These are phyloP conservation scores for Myotis findleyi DNA, from an alignment of 2,797 vertebrate genomes.

Conservation along the genomic window DNA sequence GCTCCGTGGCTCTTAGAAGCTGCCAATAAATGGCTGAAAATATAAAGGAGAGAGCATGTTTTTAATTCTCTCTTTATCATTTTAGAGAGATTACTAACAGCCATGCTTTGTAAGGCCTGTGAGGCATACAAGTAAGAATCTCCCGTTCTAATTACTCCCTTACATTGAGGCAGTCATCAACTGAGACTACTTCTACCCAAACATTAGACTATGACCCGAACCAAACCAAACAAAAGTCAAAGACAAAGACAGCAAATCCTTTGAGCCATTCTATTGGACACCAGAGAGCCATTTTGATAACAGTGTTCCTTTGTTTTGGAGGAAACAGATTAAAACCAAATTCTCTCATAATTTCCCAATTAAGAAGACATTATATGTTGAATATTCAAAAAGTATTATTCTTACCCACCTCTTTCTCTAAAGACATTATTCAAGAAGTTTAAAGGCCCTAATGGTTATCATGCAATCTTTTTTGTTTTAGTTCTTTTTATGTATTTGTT, in stretches of 20 bases:
- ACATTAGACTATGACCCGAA: neutral
- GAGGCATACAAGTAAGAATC: neutral
- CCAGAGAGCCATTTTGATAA: constrained; percentile 23
- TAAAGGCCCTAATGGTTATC: neutral
- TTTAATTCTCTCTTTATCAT: neutral
- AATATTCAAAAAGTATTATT: neutral
- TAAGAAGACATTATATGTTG: neutral
- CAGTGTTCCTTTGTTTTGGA: neutral
- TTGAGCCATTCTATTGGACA: neutral
- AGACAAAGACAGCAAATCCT: neutral
- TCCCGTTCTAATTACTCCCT: neutral
- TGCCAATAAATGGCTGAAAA: neutral
- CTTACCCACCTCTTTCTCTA: neutral
- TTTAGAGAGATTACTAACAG: constrained; percentile 2
- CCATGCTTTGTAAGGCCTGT: neutral
- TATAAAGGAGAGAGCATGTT: neutral
- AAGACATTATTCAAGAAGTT: neutral
- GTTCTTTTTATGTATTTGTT: neutral
- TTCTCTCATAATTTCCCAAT: neutral
- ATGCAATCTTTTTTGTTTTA: neutral
- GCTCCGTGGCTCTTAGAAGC: neutral
- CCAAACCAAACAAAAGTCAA: neutral
- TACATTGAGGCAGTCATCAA: neutral
- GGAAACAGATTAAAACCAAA: neutral
- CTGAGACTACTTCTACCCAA: neutral